Evolutionary conservation across 2,797 vertebrate genomes (phyloP).

Genomic region (Melanotaenia boesemani): DNA sequence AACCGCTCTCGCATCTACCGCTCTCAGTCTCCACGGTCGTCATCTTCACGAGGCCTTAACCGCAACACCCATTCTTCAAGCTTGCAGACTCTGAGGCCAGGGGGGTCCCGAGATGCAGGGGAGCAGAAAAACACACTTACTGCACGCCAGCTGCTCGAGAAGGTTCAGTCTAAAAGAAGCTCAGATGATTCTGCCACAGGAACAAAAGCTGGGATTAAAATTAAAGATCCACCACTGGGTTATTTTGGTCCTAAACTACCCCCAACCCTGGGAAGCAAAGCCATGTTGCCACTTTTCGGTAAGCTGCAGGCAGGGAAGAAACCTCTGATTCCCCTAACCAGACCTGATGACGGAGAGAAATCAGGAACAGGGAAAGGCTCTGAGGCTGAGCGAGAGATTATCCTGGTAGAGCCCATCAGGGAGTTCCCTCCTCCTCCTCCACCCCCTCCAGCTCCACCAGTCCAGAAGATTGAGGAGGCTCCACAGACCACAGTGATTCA

Average conservation of each 20-base stretch:
- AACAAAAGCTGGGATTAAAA: slow-evolving; percentile 90
- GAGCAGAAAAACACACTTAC: slow-evolving; percentile 92
- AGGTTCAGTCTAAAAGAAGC: slow-evolving; percentile 90
- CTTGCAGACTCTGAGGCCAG: slow-evolving; percentile 69
- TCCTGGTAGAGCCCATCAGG: slow-evolving; percentile 84
- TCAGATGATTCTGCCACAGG: slow-evolving; percentile 80
- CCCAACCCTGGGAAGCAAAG: slow-evolving; percentile 91
- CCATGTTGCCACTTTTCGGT: slow-evolving; percentile 93
- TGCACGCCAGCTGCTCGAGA: slow-evolving; percentile 93
- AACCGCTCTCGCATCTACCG: slow-evolving; percentile 95
- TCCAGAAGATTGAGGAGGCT: slow-evolving; percentile 78
- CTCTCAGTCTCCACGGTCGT: slow-evolving; percentile 93
- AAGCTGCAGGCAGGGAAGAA: slow-evolving; percentile 93
- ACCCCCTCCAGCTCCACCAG: slow-evolving; percentile 80
- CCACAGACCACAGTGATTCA: slow-evolving; percentile 49
- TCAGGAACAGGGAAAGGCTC: slow-evolving; percentile 73
- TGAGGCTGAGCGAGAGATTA: slow-evolving; percentile 80
- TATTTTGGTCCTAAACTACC: slow-evolving; percentile 98
- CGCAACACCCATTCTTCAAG: slow-evolving; percentile 75
- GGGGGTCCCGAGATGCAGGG: slow-evolving; percentile 76
- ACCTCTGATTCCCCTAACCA: slow-evolving; percentile 79
- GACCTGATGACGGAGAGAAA: slow-evolving; percentile 85
- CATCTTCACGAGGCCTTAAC: slow-evolving; percentile 77
- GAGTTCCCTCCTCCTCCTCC: slow-evolving; percentile 87
- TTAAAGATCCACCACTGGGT: slow-evolving; percentile 97